Evolutionary conservation across 1,140 invertebrate species (phyloP), one percentile per base, ranked within the genome.

Genomic region (Phenacoccus solenopsis): DNA sequence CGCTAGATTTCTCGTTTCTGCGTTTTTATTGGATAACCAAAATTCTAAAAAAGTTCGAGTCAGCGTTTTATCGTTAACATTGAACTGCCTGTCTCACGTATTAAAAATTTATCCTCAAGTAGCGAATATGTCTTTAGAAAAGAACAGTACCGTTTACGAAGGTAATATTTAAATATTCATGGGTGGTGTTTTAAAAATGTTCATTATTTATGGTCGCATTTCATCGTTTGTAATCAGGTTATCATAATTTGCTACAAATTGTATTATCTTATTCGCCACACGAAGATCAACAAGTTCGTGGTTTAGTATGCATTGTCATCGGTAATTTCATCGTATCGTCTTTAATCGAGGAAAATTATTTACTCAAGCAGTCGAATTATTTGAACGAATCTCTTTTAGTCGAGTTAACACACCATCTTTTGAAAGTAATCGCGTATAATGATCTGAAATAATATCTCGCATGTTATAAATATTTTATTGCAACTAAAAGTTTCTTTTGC

Each of bases 201-300:
- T 25, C 9, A 16, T 25, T 64, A 64, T 24, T 24, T 27, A 24
- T 69, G 68, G n/a, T n/a, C n/a, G n/a, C n/a, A n/a, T 49, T 20
- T 49, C 7, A 38, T 38, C n/a, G 4, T 71, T 38, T 49, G 10
- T n/a, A n/a, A n/a, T 22, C 57, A 27, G 70, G 64, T 16, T 71
- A 22, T 27, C 3, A 1, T 24, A 30, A 32, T 30, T 27, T 71
- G n/a, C n/a, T 71, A 32, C 28, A 69, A 28, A 27, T 69, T 57
- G 61, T 56, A n/a, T 10, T 71, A 27, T 78, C 89, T 20, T 89
- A 88, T 76, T 82, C 69, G 24, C 28, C 70, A 20, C 73, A 75
- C 64, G 78, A 81, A 38, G 92, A 95, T 80, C 93, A 91, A 0
- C 90, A 94, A 76, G 81, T 95, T 22, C 82, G 90, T 73, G 91